phyloP scores from a whole-genome alignment of 2,797 vertebrate genomes.

The Mormyrus proboscirostris region DNA sequence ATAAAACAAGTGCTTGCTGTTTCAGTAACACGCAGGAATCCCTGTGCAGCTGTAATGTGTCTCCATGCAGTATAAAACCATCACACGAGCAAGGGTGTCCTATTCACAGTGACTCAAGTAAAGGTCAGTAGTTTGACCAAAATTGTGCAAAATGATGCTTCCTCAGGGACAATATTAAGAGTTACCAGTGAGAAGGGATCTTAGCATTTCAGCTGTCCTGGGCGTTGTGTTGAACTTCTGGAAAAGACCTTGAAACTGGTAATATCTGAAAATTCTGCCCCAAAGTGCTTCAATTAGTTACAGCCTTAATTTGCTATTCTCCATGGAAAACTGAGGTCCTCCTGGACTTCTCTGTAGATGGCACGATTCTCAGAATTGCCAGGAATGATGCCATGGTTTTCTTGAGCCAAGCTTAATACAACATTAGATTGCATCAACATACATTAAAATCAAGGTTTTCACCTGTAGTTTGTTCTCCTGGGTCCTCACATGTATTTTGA shows the following conservation, averaged over 20 bases:
- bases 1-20: not conserved
- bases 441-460: not conserved
- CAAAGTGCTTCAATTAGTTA: not conserved
- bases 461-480: not conserved
- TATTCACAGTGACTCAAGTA: not conserved
- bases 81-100: not conserved
- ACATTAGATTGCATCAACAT: not conserved
- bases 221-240: not conserved
- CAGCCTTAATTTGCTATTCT: conserved; percentile 9
- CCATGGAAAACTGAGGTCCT: not conserved
- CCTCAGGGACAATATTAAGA: not conserved
- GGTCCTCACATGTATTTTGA: not conserved
- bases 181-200: not conserved
- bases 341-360: not conserved
- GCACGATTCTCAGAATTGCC: not conserved
- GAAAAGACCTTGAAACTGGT: not conserved
- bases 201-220: not conserved
- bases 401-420: not conserved
- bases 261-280: not conserved
- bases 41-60: not conserved
- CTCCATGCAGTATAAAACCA: not conserved
- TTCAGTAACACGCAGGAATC: not conserved
- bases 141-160: not conserved
- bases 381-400: not conserved
- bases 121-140: not conserved